phyloP scores from a whole-genome alignment of 2,888 invertebrate genomes.

The Ophioninae sp. region DNA sequence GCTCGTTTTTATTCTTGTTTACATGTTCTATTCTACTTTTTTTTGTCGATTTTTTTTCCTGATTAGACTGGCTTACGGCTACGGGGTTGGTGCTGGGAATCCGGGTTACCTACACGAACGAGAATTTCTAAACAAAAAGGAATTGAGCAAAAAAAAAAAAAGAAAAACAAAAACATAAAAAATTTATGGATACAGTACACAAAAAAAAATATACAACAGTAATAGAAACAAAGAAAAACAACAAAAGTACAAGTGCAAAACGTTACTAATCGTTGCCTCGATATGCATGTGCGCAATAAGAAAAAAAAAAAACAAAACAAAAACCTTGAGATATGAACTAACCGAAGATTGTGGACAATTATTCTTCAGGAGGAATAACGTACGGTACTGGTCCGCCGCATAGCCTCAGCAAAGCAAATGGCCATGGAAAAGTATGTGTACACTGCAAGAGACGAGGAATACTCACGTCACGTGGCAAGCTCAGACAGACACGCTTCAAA shows the following conservation, averaged over 20 bases:
- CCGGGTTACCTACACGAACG: conserved; percentile 69
- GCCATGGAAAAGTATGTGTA: conserved; percentile 81
- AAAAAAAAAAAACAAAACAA: conserved; percentile 37
- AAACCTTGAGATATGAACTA: conserved; percentile 72
- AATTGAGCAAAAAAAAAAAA: conserved; percentile 55
- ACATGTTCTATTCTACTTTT: conserved; percentile 11
- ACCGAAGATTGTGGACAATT: conserved; percentile 79
- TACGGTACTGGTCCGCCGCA: conserved; percentile 81
- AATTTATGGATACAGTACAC: conserved; percentile 61
- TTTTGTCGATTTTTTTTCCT: conserved; percentile 47
- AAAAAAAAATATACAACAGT: conserved; percentile 63
- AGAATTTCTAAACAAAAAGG: conserved; percentile 56
- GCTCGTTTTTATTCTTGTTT: conserved; percentile 66
- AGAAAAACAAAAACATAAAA: conserved; percentile 55
- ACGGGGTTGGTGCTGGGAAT: conserved; percentile 80
- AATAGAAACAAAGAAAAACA: conserved; percentile 61
- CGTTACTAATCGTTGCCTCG: conserved; percentile 78
- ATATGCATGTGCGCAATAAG: conserved; percentile 76
- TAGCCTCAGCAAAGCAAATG: conserved; percentile 81
- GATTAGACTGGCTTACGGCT: conserved; percentile 78
- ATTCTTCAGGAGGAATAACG: conserved; percentile 80
- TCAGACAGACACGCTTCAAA: conserved; percentile 81
- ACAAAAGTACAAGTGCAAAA: conserved; percentile 54
- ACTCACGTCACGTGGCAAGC: conserved; percentile 80
- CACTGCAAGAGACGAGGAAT: conserved; percentile 81